Base-by-base conservation (phyloP, 2,797 vertebrate genomes). In the Cossypha heuglini region DNA sequence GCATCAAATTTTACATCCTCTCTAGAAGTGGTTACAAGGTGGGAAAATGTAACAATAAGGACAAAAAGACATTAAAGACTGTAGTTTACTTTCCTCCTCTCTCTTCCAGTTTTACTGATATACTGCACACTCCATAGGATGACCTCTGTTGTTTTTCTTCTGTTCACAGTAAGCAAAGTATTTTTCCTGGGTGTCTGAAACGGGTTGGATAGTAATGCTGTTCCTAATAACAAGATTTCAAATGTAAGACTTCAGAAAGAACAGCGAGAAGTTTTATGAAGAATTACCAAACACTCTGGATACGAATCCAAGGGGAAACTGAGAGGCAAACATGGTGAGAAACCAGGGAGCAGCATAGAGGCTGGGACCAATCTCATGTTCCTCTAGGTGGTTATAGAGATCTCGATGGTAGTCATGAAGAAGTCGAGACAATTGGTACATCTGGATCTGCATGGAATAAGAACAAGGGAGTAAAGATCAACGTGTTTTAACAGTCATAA, bases 301-400 rank as follows among this genome's bases (percentile, higher is more conserved):
- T 54, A 99, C 99, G 25, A 99, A 99, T 64, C 99, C 99, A 2
- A 99, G 98, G 1, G 99, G 99, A 97, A 99, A 99, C 94, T 99
- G 99, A 1, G 99, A 99, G 26, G 99, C 99, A 49, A 99, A 99
- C 95, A 98, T 98, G 0, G 99, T 99, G 96, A 99, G 99, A 94
- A 99, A 99, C 99, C 99, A 99, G 17, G 99, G 99, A 4, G 99
- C 99, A 20, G 99, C 99, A 18, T 99, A 99, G 24, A 99, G 98
- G 83, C 99, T 99, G 90, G 99, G 99, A 12, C 99, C 98, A 6
- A 99, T 99, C 97, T 99, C 99, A 10, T 99, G 98, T 93, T 99
- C 98, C 96, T 99, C 99, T 46, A 99, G 97, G 96, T 99, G 99
- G 91, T 96, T 97, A 93, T 99, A 98, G 40, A 99, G 98, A 93